Percentiles rank a stretch among this genome's conserved stretches.
Evolutionary conservation across 2,797 vertebrate genomes (phyloP).

Genomic region (Hephaestus fuliginosus): DNA sequence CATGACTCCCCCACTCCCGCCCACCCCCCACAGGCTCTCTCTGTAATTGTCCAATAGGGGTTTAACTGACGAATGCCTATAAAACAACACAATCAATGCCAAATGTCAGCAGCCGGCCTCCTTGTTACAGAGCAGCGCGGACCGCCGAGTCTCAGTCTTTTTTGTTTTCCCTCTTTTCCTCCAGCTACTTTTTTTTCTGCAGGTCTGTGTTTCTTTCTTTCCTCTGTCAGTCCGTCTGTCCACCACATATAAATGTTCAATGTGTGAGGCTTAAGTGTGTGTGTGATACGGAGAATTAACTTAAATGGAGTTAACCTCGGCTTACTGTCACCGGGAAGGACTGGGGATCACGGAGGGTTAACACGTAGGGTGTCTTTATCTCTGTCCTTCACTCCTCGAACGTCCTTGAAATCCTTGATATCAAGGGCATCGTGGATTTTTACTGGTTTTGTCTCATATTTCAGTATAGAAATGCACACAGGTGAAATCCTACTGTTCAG

Average conservation of each 20-base stretch:
- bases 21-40: conserved; percentile 35
- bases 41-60: conserved; percentile 69
- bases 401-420: conserved; percentile 1
- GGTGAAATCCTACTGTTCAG: neutral
- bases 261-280: conserved; percentile 1
- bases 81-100: conserved; percentile 74
- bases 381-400: neutral
- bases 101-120: conserved; percentile 69
- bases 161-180: conserved; percentile 29
- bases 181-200: conserved; percentile 30
- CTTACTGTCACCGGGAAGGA: conserved; percentile 20
- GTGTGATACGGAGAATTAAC: conserved; percentile 29
- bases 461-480: neutral
- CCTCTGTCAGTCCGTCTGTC: conserved; percentile 24
- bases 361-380: neutral
- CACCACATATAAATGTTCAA: neutral
- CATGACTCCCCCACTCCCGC: conserved; percentile 11
- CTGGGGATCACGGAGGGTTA: conserved; percentile 10
- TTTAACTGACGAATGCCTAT: conserved; percentile 64
- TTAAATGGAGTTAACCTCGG: conserved; percentile 30
- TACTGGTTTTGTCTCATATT: neutral
- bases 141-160: conserved; percentile 4
- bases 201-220: conserved; percentile 8
- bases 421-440: neutral
- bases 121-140: conserved; percentile 45